Conservation (phyloP, 2,113 vertebrate species). For the Cheirogaleus medius region DNA sequence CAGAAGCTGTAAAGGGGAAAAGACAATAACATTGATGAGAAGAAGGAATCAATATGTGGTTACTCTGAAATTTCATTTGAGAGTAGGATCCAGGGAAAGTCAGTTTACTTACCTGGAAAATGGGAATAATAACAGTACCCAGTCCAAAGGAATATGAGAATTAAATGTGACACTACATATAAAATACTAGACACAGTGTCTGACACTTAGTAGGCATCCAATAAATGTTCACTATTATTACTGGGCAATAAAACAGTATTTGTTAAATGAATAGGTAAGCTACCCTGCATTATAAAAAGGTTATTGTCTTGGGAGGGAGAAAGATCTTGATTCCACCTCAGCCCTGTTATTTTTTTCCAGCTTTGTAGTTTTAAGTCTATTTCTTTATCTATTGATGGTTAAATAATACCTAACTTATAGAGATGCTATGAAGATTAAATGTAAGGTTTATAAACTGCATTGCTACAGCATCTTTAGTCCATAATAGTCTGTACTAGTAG, state of each 20-base stretch:
- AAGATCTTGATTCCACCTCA: not conserved
- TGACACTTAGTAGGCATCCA: not conserved
- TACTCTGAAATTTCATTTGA: not conserved
- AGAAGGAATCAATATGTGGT: not conserved
- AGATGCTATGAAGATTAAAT: not conserved
- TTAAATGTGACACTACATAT: not conserved
- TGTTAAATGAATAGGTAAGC: not conserved
- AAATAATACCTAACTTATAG: not conserved
- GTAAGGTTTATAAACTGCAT: not conserved
- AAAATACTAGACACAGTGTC: not conserved
- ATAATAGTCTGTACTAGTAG: not conserved
- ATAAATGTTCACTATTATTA: not conserved
- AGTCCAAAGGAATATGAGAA: not conserved
- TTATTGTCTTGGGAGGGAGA: not conserved
- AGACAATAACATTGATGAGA: not conserved
- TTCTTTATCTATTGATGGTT: not conserved
- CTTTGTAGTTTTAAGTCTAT: not conserved
- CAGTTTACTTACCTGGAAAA: not conserved
- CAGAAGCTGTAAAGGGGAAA: not conserved
- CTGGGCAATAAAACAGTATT: not conserved
- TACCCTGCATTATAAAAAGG: not conserved
- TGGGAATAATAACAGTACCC: not conserved
- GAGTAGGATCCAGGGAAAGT: not conserved
- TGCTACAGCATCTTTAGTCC: not conserved
- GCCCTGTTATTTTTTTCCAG: not conserved